Percentiles rank a stretch among this genome's conserved stretches.
Conservation (phyloP, 2,113 vertebrate genomes). For the Eclectus roratus region DNA sequence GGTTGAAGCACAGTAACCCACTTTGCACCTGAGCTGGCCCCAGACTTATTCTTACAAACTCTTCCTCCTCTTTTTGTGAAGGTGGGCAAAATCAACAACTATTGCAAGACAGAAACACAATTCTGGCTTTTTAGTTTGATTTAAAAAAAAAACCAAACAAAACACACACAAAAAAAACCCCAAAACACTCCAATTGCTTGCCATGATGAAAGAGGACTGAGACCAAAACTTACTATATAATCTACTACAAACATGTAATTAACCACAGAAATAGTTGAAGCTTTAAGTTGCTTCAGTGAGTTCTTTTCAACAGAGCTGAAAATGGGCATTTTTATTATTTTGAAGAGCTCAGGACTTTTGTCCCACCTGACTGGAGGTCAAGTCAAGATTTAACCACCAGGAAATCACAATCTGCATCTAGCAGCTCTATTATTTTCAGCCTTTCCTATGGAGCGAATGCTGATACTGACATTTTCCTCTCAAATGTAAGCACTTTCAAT, state of each 20-base stretch:
- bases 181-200: neutral
- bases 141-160: neutral
- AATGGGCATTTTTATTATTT: neutral
- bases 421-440: slow-evolving; percentile 9
- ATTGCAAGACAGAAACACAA: neutral
- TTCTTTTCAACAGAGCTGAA: neutral
- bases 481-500: slow-evolving; percentile 6
- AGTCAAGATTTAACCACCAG: neutral
- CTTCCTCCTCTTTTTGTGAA: neutral
- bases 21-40: accelerated
- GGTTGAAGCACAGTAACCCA: neutral
- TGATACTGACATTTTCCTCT: neutral
- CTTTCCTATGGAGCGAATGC: neutral
- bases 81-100: neutral
- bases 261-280: neutral
- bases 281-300: neutral
- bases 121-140: neutral
- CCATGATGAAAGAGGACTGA: neutral
- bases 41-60: neutral
- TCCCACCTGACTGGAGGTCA: neutral
- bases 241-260: neutral
- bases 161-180: neutral
- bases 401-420: neutral
- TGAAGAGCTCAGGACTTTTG: neutral
- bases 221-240: neutral